Evolutionary conservation across 2,797 vertebrate species (phyloP), one percentile per base, ranked within the genome.

Genomic region (Esox masquinongy): DNA sequence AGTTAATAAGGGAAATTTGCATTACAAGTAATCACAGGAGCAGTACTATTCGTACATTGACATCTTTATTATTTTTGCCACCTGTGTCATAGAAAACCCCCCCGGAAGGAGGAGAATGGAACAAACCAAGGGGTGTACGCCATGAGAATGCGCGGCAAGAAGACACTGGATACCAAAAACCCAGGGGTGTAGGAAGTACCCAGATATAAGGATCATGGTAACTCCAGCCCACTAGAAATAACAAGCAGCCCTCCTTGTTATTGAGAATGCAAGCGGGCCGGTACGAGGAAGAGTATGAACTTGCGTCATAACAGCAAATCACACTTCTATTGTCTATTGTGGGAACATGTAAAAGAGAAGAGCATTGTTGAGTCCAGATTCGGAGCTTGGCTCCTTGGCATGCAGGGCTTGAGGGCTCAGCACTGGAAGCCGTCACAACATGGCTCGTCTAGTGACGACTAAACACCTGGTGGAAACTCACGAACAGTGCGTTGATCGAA

Each of bases 101-200:
- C 95, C 88, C 91, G 93, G 61, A 96, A 96, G 86, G 95, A 96
- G 73, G 95, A 95, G 84, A 96, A 96, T 0, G 95, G 95, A 82
- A 94, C 95, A 43, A 91, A 90, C 63, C 87, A 78, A 56, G 91
- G 94, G 47, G 95, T 95, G 88, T 95, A 96, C 84, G 95, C 95
- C 93, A 96, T 96, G 95, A 95, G 94, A 81, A 89, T 94, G 74
- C 92, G 93, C 12, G 93, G 90, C 89, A 92, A 79, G 91, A 95
- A 92, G 88, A 93, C 88, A 74, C 87, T 92, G 87, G 94, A 94
- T 47, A 88, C 85, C 77, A 95, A 93, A 87, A 94, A 88, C 82
- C 91, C 94, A 0, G 91, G 92, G 0, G 93, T 95, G 82, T 95
- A 95, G 82, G n/a, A 91, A 24, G 53, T 67, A 77, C 77, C 78